A percentile compares a stretch with the other conserved stretches of the same genome.
These are phyloP conservation scores for Terrapene triunguis DNA, from an alignment of 2,113 vertebrate genomes.

Conservation along the genomic window DNA sequence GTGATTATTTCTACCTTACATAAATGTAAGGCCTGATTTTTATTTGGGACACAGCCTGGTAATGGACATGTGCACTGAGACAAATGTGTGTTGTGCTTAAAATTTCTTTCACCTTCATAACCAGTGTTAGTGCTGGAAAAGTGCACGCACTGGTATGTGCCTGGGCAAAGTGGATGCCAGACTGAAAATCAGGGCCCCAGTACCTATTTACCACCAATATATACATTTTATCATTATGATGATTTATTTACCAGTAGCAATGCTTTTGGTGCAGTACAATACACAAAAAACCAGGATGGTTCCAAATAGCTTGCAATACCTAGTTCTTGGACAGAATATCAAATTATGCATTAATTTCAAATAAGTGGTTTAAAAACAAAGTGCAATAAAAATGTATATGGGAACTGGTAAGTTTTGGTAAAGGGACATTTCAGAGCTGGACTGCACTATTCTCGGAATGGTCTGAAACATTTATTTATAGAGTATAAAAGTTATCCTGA, in stretches of 20 bases:
- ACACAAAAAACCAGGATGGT: not conserved
- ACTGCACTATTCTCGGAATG: conserved; percentile 43
- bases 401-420: conserved; percentile 22
- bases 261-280: not conserved
- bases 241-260: not conserved
- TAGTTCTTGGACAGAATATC: not conserved
- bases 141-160: rapidly evolving
- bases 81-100: not conserved
- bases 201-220: not conserved
- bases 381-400: not conserved
- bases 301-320: not conserved
- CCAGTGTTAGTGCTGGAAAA: not conserved
- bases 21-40: not conserved
- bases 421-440: conserved; percentile 8
- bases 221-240: not conserved
- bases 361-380: not conserved
- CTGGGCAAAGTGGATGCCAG: not conserved
- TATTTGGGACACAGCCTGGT: not conserved
- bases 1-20: not conserved
- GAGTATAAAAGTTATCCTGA: conserved; percentile 67
- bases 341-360: not conserved
- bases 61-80: not conserved
- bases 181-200: rapidly evolving
- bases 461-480: conserved; percentile 69
- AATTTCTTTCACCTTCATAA: not conserved